Base-by-base conservation (phyloP, 2,113 vertebrate species). In the Pterocles orientalis region DNA sequence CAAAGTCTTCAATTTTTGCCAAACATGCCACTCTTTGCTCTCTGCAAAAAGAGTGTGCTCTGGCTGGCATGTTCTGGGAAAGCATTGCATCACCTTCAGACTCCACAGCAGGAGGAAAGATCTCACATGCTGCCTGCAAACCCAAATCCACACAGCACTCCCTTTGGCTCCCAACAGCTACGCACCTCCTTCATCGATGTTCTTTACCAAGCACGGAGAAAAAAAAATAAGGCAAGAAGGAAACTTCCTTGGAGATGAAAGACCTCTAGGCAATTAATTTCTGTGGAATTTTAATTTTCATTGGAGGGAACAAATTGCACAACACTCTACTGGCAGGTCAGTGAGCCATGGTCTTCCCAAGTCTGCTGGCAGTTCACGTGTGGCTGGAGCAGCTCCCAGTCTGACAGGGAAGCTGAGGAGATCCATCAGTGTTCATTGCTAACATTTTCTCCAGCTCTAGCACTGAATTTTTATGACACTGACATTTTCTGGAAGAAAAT, bases 241-340 rank as follows among this genome's bases (percentile, higher is more conserved):
- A 77, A 92, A 66, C 54, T 86, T 88, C 60, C 86, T 36, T 76
- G 72, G 62, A 90, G 66, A 82, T 57, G 65, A 92, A 90, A 90
- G 60, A 79, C 80, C 83, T 78, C 39, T 66, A 88, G 83, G 83
- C 56, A 92, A 93, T 29, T 94, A 10, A 84, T 66, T 94, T 88
- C 91, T 88, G 51, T 45, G 75, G 60, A 78, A 93, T 84, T 91
- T 60, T 43, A 66, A 83, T 77, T 73, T 88, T 36, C 71, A 62
- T 64, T 88, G 56, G 34, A 94, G 69, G 77, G 36, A 92, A 25
- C 33, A 88, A 69, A 21, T 86, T 92, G 68, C 5, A 6, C 54
- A 88, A 84, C 6, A 12, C 56, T 50, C 54, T 54, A 12, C 3
- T 69, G 56, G 68, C 75, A 93, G 21, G 45, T 57, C 71, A 83